Base-by-base conservation (phyloP, 2,797 vertebrate genomes). In the Setipinna tenuifilis region DNA sequence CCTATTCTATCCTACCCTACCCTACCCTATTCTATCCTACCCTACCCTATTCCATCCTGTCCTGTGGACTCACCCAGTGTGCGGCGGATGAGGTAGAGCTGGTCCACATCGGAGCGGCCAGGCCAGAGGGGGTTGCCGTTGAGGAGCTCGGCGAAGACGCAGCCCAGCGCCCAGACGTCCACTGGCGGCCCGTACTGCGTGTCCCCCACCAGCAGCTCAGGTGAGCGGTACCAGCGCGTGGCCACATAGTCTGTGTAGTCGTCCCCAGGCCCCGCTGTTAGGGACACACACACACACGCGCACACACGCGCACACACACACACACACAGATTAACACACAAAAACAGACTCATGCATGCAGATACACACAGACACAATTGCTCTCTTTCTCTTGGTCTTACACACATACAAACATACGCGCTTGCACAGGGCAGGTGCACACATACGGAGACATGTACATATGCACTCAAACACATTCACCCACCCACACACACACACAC, bases 171-270 rank as follows among this genome's bases (percentile, higher is more conserved):
- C 97, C 97, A 98, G 0, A 97, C 87, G 0, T 97, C 97, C 59
- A 98, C 96, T 0, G 97, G 94, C 0, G 96, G 94, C 1, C 96
- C 97, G 0, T 97, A 97, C 90, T 97, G 97, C 0, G 96, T 97
- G 75, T 98, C 97, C 62, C 97, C 97, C 0, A 97, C 97, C 46
- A 98, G 94, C 83, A 98, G 96, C 91, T 98, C 97, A 0, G 97
- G 97, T 83, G 96, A 96, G 31, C 96, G 94, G 93, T 98, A 98
- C 97, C 97, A 98, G 19, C 97, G 96, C 0, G 97, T 97, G 0
- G 97, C 96, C 7, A 98, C 97, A 0, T 98, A 97, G 90, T 97
- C 97, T 0, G 97, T 97, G 93, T 97, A 97, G 92, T 96, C 95
- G 19, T 97, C 97, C 84, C 97, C 96, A 5, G 97, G 97, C 50